Base-by-base conservation (phyloP, 2,113 vertebrate species). In the Trinectes maculatus region DNA sequence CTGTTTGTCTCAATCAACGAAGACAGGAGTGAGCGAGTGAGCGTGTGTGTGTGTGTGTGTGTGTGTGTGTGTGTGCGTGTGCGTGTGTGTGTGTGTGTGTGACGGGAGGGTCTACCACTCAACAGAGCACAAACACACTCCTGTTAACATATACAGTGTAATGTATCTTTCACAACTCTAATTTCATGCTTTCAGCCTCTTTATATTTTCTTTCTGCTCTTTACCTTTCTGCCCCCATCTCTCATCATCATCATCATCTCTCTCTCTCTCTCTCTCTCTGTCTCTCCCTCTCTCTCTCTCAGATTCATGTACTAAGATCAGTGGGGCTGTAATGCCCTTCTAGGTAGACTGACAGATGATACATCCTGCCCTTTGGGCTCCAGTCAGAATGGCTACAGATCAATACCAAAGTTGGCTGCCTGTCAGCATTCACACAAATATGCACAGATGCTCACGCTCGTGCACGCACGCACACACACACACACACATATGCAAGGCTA, bases 301-400 rank as follows among this genome's bases (percentile, higher is more conserved):
- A 71, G 80, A 79, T 82, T 83, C 81, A 80, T 79, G 80, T 72
- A 80, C 70, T 72, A 31, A 84, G 82, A 75, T 86, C 71, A 76
- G 80, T 61, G 42, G 2, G 21, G 80, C 74, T 31, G 52, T 72
- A 83, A 71, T 83, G 85, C 80, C 76, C 70, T 83, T 87, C 84
- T 89, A 62, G 12, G 67, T 61, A 66, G 70, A 76, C 78, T 76
- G 88, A 89, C 88, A 87, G 84, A 84, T 59, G 87, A 87, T 89
- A 77, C 66, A 58, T 73, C 60, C 61, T 85, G 84, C 79, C 83
- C 83, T 87, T 85, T 87, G 77, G 83, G 76, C 79, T 79, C 29
- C 72, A 77, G 77, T 69, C 63, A 55, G 68, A 80, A 61, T 46
- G 74, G 76, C 79, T 79, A 54, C 83, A 87, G 86, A 89, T 91